phyloP scores from a whole-genome alignment of 2,797 vertebrate genomes.

The Oreortyx pictus region DNA sequence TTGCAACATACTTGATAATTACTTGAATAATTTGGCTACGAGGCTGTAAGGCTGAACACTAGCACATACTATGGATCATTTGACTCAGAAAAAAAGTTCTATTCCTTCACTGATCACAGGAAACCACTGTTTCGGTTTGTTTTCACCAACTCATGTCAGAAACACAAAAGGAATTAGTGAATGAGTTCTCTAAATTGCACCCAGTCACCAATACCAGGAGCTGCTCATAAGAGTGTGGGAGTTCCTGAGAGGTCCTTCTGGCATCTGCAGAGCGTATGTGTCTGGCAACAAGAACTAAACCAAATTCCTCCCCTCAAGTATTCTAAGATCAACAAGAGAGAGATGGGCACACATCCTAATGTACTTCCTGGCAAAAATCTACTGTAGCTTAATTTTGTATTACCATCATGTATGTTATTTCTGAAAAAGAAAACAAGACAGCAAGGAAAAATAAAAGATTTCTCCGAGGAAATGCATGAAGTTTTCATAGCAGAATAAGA shows the following conservation, averaged over 20 bases:
- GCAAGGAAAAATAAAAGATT: background rate
- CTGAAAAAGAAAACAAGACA: background rate
- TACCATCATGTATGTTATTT: background rate
- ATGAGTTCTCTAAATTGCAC: background rate
- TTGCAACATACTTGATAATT: background rate
- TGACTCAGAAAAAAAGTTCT: background rate
- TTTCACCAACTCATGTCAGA: background rate
- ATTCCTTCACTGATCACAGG: background rate
- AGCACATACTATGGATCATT: background rate
- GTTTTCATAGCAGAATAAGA: background rate
- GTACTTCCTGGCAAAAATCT: background rate
- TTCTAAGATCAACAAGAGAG: background rate
- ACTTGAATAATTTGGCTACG: background rate
- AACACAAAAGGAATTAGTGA: background rate
- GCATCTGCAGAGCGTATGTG: background rate
- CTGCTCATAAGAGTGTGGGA: background rate
- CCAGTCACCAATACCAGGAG: background rate
- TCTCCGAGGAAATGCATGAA: background rate
- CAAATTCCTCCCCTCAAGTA: background rate
- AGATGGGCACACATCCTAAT: background rate
- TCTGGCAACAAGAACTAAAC: background rate
- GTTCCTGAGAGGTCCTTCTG: background rate
- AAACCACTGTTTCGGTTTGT: background rate
- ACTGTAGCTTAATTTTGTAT: slow-evolving; percentile 16
- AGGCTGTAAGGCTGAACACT: background rate